phyloP scores from a whole-genome alignment of 2,888 invertebrate species.

The Erebia epiphron region DNA sequence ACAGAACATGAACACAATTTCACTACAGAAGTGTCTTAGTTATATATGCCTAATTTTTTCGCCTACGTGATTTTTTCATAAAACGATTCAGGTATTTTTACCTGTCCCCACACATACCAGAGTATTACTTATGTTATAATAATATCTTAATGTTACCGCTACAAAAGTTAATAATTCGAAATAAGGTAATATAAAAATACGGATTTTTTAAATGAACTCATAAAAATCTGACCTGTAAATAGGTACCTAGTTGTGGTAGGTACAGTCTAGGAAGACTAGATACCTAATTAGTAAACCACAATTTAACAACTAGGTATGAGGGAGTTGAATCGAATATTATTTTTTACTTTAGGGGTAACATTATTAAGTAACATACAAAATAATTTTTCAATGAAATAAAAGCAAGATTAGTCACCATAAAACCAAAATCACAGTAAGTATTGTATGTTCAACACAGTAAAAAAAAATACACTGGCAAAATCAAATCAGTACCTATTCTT shows the following conservation, averaged over 20 bases:
- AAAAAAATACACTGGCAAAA: conserved; percentile 34
- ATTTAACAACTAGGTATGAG: too few relatives aligned
- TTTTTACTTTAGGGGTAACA: too few relatives aligned
- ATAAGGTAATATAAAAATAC: too few relatives aligned
- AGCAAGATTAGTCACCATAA: conserved; percentile 22
- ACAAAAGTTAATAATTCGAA: too few relatives aligned
- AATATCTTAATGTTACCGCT: too few relatives aligned
- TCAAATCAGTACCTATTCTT: conserved; percentile 15
- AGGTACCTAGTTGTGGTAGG: too few relatives aligned
- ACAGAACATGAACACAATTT: conserved; percentile 35
- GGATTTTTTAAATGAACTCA: too few relatives aligned
- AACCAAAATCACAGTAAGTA: background rate
- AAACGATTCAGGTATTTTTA: background rate
- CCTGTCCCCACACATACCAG: background rate
- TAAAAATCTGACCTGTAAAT: too few relatives aligned
- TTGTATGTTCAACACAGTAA: conserved; percentile 8
- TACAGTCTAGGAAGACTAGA: too few relatives aligned
- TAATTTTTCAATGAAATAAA: conserved; percentile 13
- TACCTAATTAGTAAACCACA: too few relatives aligned
- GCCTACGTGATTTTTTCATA: background rate
- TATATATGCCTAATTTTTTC: conserved; percentile 9
- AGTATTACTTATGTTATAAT: too few relatives aligned
- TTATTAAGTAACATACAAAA: background rate
- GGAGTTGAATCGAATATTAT: too few relatives aligned
- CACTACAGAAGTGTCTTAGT: conserved; percentile 5